Base-by-base conservation (phyloP, 2,888 invertebrate genomes). In the Thelaira solivaga region DNA sequence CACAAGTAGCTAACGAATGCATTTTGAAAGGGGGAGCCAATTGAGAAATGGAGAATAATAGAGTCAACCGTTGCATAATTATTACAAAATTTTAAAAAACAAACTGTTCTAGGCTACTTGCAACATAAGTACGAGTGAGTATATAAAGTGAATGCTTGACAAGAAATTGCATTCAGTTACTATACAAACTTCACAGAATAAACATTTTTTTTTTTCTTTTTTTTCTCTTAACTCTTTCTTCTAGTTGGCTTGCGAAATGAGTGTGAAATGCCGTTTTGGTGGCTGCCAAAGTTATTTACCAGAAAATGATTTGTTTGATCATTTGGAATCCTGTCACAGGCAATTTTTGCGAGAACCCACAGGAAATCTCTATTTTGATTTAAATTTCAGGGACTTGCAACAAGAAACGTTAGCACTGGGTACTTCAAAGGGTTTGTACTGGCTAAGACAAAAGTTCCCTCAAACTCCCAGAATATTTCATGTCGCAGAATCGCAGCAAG, bases 401-500 rank as follows among this genome's bases (percentile, higher is more conserved):
- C 77, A 77, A 4, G 78, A 80, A 10, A 57, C 80, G 0, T 82
- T 81, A 36, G 74, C 82, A 7, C 68, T 84, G 0, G 71, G 69
- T 8, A 81, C 79, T 0, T 34, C 55, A 0, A 57, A 64, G 8
- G 82, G 84, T 0, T 47, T 84, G 4, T 83, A 83, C 18, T 84
- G 82, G 82, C 80, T 81, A 31, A 62, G 69, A 0, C 53, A 81
- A 7, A 79, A 81, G 49, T 43, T 64, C 0, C 7, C 62, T 0
- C 45, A 47, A 8, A 2, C 45, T 5, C 29, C 82, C 13, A 82
- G 83, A 0, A 29, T 83, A n/a, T 84, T 83, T 18, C 81, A 80
- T 49, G 81, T 84, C n/a, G 83, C 82, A n/a, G 77, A 80, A 2
- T 82, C 84, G 0, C 79, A 82, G 8, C 68, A 79, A 4, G 74